phyloP scores from a whole-genome alignment of 1,140 invertebrate genomes.

The Cotesia chilonis region DNA sequence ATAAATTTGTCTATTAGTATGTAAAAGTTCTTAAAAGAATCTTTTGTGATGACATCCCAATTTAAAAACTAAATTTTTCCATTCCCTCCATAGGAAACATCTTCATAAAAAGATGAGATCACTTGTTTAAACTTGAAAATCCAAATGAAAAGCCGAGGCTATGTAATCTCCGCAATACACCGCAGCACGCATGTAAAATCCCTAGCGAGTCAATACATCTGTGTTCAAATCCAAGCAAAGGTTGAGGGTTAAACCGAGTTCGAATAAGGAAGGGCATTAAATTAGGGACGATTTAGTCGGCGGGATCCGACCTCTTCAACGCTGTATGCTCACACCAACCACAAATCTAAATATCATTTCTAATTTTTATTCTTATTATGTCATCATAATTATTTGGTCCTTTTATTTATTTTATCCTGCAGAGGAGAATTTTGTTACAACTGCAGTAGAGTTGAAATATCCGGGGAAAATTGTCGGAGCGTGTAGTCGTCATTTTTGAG shows the following conservation, averaged over 20 bases:
- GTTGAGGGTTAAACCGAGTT: slow-evolving; percentile 3
- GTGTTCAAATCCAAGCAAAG: not conserved
- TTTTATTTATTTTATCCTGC: not conserved
- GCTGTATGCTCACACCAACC: not conserved
- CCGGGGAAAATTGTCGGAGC: slow-evolving; percentile 3
- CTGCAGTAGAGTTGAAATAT: not conserved
- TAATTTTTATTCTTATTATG: not conserved
- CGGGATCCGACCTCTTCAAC: slow-evolving; percentile 17
- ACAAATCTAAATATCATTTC: not conserved
- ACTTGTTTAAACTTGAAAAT: slow-evolving; percentile 53
- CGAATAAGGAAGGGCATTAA: slow-evolving; percentile 8
- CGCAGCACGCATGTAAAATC: slow-evolving; percentile 1
- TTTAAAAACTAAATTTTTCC: too few relatives aligned
- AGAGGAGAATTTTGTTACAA: not conserved
- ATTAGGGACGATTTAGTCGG: slow-evolving; percentile 23
- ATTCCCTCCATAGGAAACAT: too few relatives aligned
- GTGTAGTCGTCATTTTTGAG: slow-evolving; percentile 14
- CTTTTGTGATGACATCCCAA: too few relatives aligned
- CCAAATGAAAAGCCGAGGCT: slow-evolving; percentile 45
- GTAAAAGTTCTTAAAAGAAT: too few relatives aligned
- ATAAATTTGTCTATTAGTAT: too few relatives aligned
- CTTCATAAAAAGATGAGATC: slow-evolving; percentile 44
- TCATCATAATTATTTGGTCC: not conserved
- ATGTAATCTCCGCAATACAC: too few relatives aligned
- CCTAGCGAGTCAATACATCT: not conserved